Evolutionary conservation across 2,113 vertebrate species (phyloP).

Genomic region (Sitta europaea): DNA sequence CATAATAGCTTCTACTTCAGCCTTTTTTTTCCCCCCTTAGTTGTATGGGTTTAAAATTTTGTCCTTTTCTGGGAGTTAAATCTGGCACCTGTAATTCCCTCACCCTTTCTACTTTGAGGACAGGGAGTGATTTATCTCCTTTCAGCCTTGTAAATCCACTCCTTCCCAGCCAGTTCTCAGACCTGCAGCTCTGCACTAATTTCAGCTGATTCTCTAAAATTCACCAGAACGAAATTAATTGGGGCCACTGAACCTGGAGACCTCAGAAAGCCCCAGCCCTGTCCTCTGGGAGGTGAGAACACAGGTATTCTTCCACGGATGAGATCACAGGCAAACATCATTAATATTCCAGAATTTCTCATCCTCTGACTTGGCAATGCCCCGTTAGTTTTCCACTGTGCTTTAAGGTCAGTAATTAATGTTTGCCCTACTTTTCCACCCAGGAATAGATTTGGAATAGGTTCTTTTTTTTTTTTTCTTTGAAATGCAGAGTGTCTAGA

Average conservation of each 20-base stretch:
- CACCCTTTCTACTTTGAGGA: not conserved
- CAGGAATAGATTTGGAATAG: constrained; percentile 15
- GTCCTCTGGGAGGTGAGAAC: constrained; percentile 33
- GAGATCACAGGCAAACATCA: constrained; percentile 46
- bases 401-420: constrained; percentile 64
- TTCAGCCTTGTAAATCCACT: not conserved
- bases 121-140: not conserved
- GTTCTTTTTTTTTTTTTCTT: not conserved
- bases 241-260: not conserved
- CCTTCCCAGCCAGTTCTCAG: not conserved
- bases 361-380: constrained; percentile 47
- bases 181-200: not conserved
- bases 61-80: not conserved
- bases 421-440: constrained; percentile 51
- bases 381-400: constrained; percentile 49
- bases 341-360: constrained; percentile 51
- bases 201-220: constrained; percentile 12
- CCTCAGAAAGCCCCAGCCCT: constrained; percentile 4
- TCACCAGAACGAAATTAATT: not conserved
- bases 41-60: not conserved
- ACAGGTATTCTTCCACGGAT: not conserved
- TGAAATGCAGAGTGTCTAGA: constrained; percentile 54
- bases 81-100: not conserved
- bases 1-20: not conserved
- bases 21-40: not conserved